Conservation (phyloP, 2,113 vertebrate species). For the Stegostoma tigrinum region DNA sequence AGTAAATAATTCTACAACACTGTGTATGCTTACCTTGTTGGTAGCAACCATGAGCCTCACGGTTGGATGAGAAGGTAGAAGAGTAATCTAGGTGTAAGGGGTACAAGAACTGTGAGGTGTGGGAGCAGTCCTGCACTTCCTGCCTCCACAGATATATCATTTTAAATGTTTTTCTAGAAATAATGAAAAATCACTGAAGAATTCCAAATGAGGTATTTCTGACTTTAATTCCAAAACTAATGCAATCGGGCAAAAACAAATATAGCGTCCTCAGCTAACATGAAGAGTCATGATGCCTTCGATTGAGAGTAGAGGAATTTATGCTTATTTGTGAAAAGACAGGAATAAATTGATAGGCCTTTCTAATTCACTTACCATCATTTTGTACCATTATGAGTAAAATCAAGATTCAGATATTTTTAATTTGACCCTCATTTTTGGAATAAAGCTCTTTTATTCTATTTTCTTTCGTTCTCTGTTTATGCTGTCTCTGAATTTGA, state of each 20-base stretch:
- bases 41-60: neutral
- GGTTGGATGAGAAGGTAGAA: neutral
- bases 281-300: too few species aligned
- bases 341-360: neutral
- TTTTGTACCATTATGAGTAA: neutral
- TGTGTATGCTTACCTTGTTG: neutral
- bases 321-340: neutral
- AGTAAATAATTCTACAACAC: neutral
- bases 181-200: neutral
- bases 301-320: neutral
- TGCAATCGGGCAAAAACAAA: neutral
- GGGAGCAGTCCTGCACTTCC: neutral
- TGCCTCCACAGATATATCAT: neutral
- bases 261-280: too few species aligned
- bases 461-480: neutral
- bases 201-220: neutral
- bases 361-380: neutral
- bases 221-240: neutral
- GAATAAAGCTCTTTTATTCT: neutral
- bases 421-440: neutral
- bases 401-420: neutral
- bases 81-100: too few species aligned
- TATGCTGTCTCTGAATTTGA: neutral
- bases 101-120: neutral
- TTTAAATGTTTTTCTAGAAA: neutral